Percentiles rank a stretch among this genome's conserved stretches.
These are phyloP conservation scores for Heliothis virescens DNA, from an alignment of 1,140 invertebrate genomes.

Conservation along the genomic window DNA sequence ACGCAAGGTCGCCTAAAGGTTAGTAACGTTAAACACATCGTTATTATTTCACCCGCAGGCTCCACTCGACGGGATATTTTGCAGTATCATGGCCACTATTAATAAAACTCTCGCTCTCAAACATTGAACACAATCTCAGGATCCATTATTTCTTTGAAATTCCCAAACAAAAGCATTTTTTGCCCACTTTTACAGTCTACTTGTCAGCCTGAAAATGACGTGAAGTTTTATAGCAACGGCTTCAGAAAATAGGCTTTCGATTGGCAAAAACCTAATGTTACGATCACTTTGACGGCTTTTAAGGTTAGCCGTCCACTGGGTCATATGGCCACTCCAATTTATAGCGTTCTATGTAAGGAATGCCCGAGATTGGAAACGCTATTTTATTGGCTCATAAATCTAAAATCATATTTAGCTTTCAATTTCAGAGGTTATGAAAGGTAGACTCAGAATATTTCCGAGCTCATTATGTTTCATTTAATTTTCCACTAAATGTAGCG, in stretches of 20 bases:
- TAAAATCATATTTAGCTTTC: background rate
- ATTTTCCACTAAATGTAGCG: background rate
- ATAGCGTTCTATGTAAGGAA: slow-evolving; percentile 16
- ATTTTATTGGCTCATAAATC: slow-evolving; percentile 8
- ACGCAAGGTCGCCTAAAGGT: too few relatives aligned
- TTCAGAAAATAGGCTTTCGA: slow-evolving; percentile 33
- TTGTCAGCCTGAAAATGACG: slow-evolving; percentile 6
- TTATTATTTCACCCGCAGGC: slow-evolving; percentile 1
- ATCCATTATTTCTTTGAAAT: slow-evolving; percentile 14
- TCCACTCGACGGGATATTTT: background rate
- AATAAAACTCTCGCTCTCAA: slow-evolving; percentile 32
- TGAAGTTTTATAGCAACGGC: slow-evolving; percentile 15
- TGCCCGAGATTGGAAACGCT: background rate
- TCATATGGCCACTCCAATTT: slow-evolving; percentile 15
- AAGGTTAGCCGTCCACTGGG: background rate
- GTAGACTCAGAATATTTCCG: background rate
- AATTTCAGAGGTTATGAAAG: background rate
- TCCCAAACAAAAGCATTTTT: slow-evolving; percentile 37
- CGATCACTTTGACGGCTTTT: slow-evolving; percentile 13
- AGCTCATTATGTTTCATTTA: background rate
- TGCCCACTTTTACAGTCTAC: slow-evolving; percentile 16
- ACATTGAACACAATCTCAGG: slow-evolving; percentile 29
- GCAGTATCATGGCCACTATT: slow-evolving; percentile 29
- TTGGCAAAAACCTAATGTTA: slow-evolving; percentile 26
- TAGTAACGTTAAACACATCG: slow-evolving; percentile 5